Base-by-base conservation (phyloP, 2,888 invertebrate species). In the Exephanes ischioxanthus region DNA sequence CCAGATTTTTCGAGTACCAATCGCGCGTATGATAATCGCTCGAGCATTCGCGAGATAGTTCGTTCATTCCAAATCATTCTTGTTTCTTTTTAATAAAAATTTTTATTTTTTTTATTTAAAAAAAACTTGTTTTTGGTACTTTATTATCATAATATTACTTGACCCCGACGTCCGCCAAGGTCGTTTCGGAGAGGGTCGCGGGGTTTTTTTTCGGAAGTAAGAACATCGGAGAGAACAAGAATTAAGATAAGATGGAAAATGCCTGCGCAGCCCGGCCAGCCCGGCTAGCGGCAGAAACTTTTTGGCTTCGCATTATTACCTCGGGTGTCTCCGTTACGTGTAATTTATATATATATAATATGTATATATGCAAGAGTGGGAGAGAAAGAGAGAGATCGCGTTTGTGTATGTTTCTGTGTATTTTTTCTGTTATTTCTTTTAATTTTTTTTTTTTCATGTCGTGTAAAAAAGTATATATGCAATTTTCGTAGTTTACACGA, bases 401-500 rank as follows among this genome's bases (percentile, higher is more conserved):
- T 63, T 82, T 71, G 76, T 67, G 66, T 70, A 37, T 75, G 76
- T 80, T 41, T 80, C 45, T 48, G 45, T 71, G 71, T 77, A 66
- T 70, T 61, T 66, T 11, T 68, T 11, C 22, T 16, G 11, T 75
- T 33, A 58, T 71, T 48, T 33, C 37, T 76, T 83, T 73, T 63
- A 1, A 26, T 26, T 22, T 76, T 19, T 66, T 19, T 66, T 66
- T 81, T 76, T 73, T 85, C 63, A 73, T 82, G 82, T 70, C 58
- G 86, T 83, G 87, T 89, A 89, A 83, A 89, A 90, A 90, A 89
- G 84, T 89, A 86, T 87, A 85, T 86, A 66, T 77, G 81, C 51
- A 37, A 22, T 75, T 72, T 45, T 82, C 33, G 68, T 77, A 77
- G 79, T 73, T 76, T 71, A 83, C 82, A 83, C 58, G 70, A 80